A percentile compares a stretch with the other conserved stretches of the same genome.
Conservation (phyloP, 2,113 vertebrate species). For the Bagarius yarrelli region DNA sequence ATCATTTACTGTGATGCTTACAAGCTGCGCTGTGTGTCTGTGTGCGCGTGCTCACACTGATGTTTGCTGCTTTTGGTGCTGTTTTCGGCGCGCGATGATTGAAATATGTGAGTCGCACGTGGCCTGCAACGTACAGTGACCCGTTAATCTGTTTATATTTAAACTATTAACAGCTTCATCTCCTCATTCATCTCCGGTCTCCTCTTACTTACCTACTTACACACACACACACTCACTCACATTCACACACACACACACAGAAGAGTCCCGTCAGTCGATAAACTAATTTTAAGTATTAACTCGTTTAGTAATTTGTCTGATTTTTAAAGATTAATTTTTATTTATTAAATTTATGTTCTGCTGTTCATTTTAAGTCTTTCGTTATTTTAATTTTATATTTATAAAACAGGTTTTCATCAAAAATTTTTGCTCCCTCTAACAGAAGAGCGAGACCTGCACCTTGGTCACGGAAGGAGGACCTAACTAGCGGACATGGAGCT, state of each 20-base stretch:
- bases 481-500: slow-evolving; percentile 7
- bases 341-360: too few relatives aligned
- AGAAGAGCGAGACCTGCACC: neutral
- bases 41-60: neutral
- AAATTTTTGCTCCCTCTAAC: neutral
- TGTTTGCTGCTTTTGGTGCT: neutral
- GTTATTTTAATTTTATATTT: too few relatives aligned
- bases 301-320: too few relatives aligned
- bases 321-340: too few relatives aligned
- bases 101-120: neutral
- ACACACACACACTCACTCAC: neutral
- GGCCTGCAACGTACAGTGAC: neutral
- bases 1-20: neutral
- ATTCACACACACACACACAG: too few relatives aligned
- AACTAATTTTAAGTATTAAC: too few relatives aligned
- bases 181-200: too few relatives aligned
- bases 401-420: too few relatives aligned
- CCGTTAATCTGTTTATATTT: neutral
- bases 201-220: too few relatives aligned
- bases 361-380: too few relatives aligned
- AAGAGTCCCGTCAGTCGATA: too few relatives aligned
- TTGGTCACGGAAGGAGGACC: neutral
- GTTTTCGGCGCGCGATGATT: slow-evolving; percentile 4
- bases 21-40: neutral
- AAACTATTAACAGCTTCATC: too few relatives aligned